A percentile compares a stretch with the other conserved stretches of the same genome.
phyloP scores from a whole-genome alignment of 2,888 invertebrate species.

The Boloria selene region DNA sequence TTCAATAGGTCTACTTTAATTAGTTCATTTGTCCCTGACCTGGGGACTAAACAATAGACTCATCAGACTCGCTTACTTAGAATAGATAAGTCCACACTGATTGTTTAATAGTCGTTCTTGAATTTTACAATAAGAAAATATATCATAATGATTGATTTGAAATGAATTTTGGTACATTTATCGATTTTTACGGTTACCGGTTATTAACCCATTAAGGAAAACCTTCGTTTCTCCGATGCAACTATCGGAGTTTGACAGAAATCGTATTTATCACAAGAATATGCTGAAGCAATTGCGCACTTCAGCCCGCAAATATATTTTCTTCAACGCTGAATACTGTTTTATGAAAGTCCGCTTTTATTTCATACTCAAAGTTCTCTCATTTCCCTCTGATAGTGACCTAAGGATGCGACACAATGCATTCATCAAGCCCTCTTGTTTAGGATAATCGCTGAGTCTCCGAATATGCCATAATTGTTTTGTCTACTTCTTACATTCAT shows the following conservation, averaged over 20 bases:
- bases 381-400: conserved; percentile 51
- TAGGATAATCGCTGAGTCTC: conserved; percentile 56
- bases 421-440: conserved; percentile 77
- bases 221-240: no score
- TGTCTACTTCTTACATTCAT: conserved; percentile 41
- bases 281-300: not conserved
- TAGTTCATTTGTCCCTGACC: conserved; percentile 15
- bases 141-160: not conserved
- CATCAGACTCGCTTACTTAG: conserved; percentile 11
- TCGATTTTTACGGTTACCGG: no score
- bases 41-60: conserved; percentile 17
- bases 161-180: not conserved
- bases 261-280: not conserved
- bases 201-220: no score
- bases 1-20: not conserved
- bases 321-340: conserved; percentile 24
- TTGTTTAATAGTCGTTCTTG: conserved; percentile 6
- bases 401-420: conserved; percentile 67
- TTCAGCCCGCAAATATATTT: conserved; percentile 14
- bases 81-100: conserved; percentile 3
- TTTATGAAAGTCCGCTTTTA: conserved; percentile 29
- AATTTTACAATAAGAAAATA: conserved; percentile 5
- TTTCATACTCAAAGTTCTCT: conserved; percentile 28
- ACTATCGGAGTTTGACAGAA: not conserved
- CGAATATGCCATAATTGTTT: conserved; percentile 56